These are phyloP conservation scores for Rhinophrynus dorsalis DNA, from an alignment of 2,797 vertebrate genomes.

Conservation along the genomic window DNA sequence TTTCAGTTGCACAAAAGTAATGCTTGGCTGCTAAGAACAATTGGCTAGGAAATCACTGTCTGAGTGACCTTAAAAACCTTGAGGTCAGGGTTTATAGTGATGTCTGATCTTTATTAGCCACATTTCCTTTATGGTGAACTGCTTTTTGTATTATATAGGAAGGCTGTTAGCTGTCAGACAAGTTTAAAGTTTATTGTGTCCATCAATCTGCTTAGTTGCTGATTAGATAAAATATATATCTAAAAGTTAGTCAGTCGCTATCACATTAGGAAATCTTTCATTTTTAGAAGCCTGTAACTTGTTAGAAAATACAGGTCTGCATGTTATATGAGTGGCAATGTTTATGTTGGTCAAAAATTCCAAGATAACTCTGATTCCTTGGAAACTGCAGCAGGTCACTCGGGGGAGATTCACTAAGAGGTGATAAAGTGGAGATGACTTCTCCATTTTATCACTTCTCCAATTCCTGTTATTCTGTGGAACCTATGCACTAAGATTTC, in stretches of 20 bases:
- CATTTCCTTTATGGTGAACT: constrained; percentile 42
- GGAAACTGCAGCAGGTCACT: too few species aligned
- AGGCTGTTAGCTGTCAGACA: constrained; percentile 8
- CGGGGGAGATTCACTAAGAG: too few species aligned
- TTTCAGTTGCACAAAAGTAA: not conserved
- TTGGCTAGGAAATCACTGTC: not conserved
- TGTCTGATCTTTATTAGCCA: constrained; percentile 51
- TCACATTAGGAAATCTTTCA: constrained; percentile 56
- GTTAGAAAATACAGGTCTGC: constrained; percentile 55
- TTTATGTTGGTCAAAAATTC: constrained; percentile 61
- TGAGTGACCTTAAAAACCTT: constrained; percentile 22
- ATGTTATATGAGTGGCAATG: constrained; percentile 58
- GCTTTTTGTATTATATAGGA: constrained; percentile 14
- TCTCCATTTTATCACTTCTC: too few species aligned
- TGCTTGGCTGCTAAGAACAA: not conserved
- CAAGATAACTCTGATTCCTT: constrained; percentile 58
- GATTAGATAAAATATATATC: constrained; percentile 55
- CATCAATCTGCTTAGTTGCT: constrained; percentile 48
- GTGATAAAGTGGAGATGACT: too few species aligned
- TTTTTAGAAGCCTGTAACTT: constrained; percentile 52
- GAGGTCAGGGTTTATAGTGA: not conserved
- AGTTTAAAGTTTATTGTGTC: constrained; percentile 54
- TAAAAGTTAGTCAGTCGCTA: constrained; percentile 46
- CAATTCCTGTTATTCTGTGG: too few species aligned
- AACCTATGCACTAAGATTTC: too few species aligned